These are phyloP conservation scores for Pristionchus arcanus DNA, from an alignment of 2,888 invertebrate species.

Conservation along the genomic window DNA sequence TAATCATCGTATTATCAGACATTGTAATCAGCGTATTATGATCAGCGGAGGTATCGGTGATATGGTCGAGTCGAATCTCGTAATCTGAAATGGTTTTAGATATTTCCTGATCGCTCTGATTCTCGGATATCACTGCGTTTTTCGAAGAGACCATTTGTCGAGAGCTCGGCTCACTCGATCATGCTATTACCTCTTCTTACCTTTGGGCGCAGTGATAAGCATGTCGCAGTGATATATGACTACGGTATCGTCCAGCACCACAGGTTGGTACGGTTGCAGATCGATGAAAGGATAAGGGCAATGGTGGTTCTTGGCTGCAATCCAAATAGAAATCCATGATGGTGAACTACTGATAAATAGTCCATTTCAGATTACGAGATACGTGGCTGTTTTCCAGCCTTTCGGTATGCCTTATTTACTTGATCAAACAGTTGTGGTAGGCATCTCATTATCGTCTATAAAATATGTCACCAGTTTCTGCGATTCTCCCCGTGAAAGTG, in stretches of 20 bases:
- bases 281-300: constrained; percentile 35
- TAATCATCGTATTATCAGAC: too few species aligned
- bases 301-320: background rate
- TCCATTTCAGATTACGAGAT: too few species aligned
- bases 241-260: background rate
- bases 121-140: too few species aligned
- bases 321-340: background rate
- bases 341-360: background rate
- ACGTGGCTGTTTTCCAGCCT: too few species aligned
- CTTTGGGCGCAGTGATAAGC: background rate
- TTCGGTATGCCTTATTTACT: too few species aligned
- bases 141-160: too few species aligned
- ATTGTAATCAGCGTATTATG: background rate
- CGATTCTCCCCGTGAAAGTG: background rate
- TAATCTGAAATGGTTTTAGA: background rate
- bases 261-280: background rate
- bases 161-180: too few species aligned
- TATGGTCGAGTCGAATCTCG: background rate
- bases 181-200: background rate
- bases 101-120: too few species aligned
- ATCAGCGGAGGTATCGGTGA: background rate
- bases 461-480: background rate
- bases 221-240: background rate
- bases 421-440: too few species aligned
- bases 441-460: too few species aligned